Conservation (phyloP, 2,113 vertebrate genomes). For the Phocoena sinus region DNA sequence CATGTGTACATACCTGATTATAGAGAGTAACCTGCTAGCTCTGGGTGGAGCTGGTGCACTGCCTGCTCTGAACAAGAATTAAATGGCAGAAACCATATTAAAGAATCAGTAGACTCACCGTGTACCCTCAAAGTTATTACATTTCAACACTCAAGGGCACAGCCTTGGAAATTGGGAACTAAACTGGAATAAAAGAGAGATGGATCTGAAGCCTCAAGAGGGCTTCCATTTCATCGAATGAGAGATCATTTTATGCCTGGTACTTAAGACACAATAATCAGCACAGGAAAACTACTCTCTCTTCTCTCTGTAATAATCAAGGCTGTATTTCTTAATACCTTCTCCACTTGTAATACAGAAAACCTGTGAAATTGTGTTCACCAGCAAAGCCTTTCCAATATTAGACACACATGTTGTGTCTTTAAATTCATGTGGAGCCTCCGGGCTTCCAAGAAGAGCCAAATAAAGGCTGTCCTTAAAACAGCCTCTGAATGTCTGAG, state of each 20-base stretch:
- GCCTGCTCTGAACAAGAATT: not conserved
- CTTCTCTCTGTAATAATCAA: not conserved
- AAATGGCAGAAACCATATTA: not conserved
- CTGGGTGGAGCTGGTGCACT: rapidly evolving
- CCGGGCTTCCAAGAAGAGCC: not conserved
- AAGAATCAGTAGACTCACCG: not conserved
- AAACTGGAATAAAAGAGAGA: not conserved
- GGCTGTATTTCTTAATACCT: not conserved
- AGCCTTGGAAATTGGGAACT: not conserved
- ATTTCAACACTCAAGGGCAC: not conserved
- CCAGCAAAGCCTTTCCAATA: not conserved
- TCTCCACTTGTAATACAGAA: not conserved
- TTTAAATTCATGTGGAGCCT: not conserved
- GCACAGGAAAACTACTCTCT: not conserved
- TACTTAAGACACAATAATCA: not conserved
- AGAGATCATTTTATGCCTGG: not conserved
- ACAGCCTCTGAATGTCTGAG: not conserved
- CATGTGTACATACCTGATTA: rapidly evolving
- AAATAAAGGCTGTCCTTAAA: not conserved
- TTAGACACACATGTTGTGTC: not conserved
- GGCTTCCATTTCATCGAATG: not conserved
- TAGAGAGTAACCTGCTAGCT: not conserved
- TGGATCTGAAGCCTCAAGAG: not conserved
- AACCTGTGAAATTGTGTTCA: not conserved
- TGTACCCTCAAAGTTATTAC: not conserved